phyloP scores from a whole-genome alignment of 2,797 vertebrate genomes.

The Hydrocynus forskahlii region DNA sequence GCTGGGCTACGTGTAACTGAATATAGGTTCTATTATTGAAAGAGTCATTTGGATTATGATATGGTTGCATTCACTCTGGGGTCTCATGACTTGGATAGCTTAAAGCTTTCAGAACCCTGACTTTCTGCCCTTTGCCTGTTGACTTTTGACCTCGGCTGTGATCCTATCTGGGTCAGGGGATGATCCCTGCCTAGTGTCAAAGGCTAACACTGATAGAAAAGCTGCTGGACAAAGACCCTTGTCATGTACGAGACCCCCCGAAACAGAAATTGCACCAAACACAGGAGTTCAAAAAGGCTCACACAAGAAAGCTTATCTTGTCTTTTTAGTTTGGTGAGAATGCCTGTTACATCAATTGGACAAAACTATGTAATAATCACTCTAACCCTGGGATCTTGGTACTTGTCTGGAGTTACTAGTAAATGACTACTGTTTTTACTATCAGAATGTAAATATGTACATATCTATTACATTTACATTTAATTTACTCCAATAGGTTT shows the following conservation, averaged over 20 bases:
- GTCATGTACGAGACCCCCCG: constrained; percentile 7
- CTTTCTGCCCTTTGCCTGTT: constrained; percentile 58
- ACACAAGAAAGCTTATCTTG: neutral
- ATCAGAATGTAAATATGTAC: too few relatives aligned
- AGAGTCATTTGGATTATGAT: constrained; percentile 21
- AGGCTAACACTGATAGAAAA: constrained; percentile 40
- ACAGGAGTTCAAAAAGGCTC: constrained; percentile 14
- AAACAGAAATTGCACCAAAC: constrained; percentile 16
- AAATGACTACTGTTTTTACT: neutral
- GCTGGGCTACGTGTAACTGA: constrained; percentile 11
- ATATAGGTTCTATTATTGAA: constrained; percentile 6
- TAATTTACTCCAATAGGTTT: neutral
- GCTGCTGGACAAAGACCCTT: constrained; percentile 7
- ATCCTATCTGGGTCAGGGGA: constrained; percentile 27
- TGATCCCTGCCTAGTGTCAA: constrained; percentile 39
- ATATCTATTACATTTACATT: neutral
- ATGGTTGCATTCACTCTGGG: constrained; percentile 26
- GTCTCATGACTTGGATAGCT: constrained; percentile 39
- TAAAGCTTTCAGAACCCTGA: constrained; percentile 55
- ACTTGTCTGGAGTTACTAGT: neutral
- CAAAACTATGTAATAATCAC: neutral
- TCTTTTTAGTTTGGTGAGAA: neutral
- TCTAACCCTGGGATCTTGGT: too few relatives aligned
- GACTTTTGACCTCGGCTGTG: constrained; percentile 60
- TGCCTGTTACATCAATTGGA: neutral